phyloP scores from a whole-genome alignment of 1,140 invertebrate species.

The Parasteatoda tepidariorum region DNA sequence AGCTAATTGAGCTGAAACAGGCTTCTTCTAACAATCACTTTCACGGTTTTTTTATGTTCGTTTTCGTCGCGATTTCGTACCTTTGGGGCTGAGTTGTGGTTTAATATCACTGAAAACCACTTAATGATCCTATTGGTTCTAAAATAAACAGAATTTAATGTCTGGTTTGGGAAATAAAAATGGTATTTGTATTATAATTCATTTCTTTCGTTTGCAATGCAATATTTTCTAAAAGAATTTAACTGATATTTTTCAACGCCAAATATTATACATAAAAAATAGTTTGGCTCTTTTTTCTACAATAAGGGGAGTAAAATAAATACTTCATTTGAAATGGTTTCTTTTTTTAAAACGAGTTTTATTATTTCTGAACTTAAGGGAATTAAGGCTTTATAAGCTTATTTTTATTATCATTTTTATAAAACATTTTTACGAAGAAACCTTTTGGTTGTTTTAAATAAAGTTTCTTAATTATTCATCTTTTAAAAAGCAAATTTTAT shows the following conservation, averaged over 20 bases:
- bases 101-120: constrained; percentile 49
- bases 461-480: too few relatives aligned
- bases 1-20: constrained; percentile 15
- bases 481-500: too few relatives aligned
- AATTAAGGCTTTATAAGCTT: too few relatives aligned
- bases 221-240: neutral
- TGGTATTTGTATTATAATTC: constrained; percentile 27
- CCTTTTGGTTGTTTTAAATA: too few relatives aligned
- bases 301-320: too few relatives aligned
- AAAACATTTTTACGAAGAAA: too few relatives aligned
- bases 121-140: constrained; percentile 28
- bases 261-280: too few relatives aligned
- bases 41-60: constrained; percentile 15
- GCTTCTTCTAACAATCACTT: constrained; percentile 23
- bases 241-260: neutral
- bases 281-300: too few relatives aligned
- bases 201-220: neutral
- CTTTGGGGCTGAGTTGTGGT: constrained; percentile 23
- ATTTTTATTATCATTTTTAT: too few relatives aligned
- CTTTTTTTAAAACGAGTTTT: too few relatives aligned
- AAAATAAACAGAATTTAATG: constrained; percentile 50
- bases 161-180: constrained; percentile 2
- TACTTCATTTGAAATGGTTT: too few relatives aligned
- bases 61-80: neutral
- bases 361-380: too few relatives aligned